Percentiles rank a stretch among this genome's conserved stretches.
These are phyloP conservation scores for Phenacoccus solenopsis DNA, from an alignment of 1,140 invertebrate species.

Conservation along the genomic window DNA sequence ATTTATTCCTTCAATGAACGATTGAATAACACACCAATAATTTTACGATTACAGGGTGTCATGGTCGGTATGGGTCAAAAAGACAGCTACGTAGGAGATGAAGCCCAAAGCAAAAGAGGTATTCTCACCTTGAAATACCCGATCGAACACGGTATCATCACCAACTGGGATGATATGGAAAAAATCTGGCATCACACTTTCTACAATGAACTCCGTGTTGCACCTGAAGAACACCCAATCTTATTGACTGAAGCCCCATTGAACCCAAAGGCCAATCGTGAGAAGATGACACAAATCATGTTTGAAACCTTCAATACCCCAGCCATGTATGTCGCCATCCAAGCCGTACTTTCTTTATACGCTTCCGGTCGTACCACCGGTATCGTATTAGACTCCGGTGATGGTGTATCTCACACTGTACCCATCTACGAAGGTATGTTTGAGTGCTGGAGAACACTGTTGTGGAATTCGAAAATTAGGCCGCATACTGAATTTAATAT, in stretches of 20 bases:
- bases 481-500: no score
- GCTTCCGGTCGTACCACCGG: constrained; percentile 79
- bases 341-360: constrained; percentile 70
- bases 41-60: constrained; percentile 51
- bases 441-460: no score
- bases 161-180: constrained; percentile 78
- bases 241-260: constrained; percentile 73
- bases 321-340: constrained; percentile 77
- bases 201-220: constrained; percentile 76
- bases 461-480: no score
- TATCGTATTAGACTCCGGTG: constrained; percentile 62
- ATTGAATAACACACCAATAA: no score
- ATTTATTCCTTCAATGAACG: no score
- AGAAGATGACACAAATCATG: constrained; percentile 82
- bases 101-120: constrained; percentile 67
- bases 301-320: constrained; percentile 82
- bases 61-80: constrained; percentile 89
- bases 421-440: constrained; percentile 82
- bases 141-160: constrained; percentile 72
- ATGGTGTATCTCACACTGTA: constrained; percentile 77
- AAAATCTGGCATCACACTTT: constrained; percentile 63
- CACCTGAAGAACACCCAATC: constrained; percentile 79
- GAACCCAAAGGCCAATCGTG: constrained; percentile 70
- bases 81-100: constrained; percentile 79
- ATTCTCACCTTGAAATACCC: constrained; percentile 63